These are phyloP conservation scores for Sclerodermus sp. DNA, from an alignment of 2,888 invertebrate species.

Conservation along the genomic window DNA sequence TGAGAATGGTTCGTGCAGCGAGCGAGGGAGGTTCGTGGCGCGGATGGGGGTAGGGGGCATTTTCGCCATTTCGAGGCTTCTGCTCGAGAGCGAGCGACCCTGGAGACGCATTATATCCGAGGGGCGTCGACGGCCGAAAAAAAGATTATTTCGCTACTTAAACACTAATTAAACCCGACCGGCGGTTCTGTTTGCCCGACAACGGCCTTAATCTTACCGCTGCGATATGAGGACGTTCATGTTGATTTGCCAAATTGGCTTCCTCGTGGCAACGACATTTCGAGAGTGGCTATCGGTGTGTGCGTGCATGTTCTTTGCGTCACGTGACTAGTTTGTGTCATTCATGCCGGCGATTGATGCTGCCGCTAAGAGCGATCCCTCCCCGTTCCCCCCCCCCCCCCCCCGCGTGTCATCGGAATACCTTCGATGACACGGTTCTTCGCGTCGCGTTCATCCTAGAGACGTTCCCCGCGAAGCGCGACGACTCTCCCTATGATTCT, in stretches of 20 bases:
- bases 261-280: neutral
- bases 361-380: no score
- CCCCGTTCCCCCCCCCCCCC: no score
- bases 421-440: no score
- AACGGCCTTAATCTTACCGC: constrained; percentile 10
- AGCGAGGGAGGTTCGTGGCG: no score
- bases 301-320: no score
- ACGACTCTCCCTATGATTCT: no score
- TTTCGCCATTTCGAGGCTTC: neutral
- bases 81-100: constrained; percentile 5
- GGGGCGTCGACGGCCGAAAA: constrained; percentile 27
- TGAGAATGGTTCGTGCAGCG: no score
- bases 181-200: constrained; percentile 22
- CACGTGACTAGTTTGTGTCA: neutral
- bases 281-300: no score
- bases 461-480: no score
- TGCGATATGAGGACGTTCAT: constrained; percentile 14
- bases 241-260: constrained; percentile 20
- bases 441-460: no score
- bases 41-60: neutral
- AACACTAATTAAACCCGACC: constrained; percentile 29
- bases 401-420: no score
- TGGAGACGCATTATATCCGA: constrained; percentile 15
- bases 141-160: constrained; percentile 33
- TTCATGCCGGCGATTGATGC: constrained; percentile 12